Evolutionary conservation across 1,140 invertebrate genomes (phyloP).

Genomic region (Manduca sexta): DNA sequence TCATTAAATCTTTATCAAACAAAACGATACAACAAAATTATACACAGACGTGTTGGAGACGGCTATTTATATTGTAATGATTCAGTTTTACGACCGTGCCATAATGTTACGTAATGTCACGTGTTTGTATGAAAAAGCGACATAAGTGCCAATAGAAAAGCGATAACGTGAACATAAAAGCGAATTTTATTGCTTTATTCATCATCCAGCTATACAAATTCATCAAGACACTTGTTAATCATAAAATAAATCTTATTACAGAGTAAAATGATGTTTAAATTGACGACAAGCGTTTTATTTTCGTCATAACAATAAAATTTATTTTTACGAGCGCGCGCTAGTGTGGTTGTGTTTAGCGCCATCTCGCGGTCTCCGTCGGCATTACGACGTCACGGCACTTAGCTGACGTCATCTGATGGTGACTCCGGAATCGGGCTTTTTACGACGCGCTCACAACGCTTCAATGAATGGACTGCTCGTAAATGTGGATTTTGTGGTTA

Average conservation of each 20-base stretch:
- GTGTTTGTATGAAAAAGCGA: slow-evolving; percentile 39
- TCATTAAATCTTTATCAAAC: slow-evolving; percentile 16
- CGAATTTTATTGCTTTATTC: slow-evolving; percentile 66
- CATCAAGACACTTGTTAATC: slow-evolving; percentile 72
- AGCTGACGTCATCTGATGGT: slow-evolving; percentile 42
- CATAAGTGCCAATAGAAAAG: slow-evolving; percentile 59
- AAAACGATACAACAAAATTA: slow-evolving; percentile 6
- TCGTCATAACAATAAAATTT: slow-evolving; percentile 73
- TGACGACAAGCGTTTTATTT: slow-evolving; percentile 73
- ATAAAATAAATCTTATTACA: slow-evolving; percentile 73
- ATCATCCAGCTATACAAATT: slow-evolving; percentile 69
- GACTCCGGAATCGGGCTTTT: slow-evolving; percentile 21
- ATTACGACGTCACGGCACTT: slow-evolving; percentile 29
- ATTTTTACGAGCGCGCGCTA: slow-evolving; percentile 60
- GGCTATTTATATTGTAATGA: slow-evolving; percentile 25
- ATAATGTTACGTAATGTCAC: slow-evolving; percentile 33
- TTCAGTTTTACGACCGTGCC: slow-evolving; percentile 37
- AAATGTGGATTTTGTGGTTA: slow-evolving; percentile 21
- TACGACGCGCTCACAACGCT: slow-evolving; percentile 42
- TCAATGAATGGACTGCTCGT: slow-evolving; percentile 48
- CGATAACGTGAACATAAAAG: slow-evolving; percentile 60
- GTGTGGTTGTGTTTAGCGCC: slow-evolving; percentile 37
- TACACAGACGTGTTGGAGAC: slow-evolving; percentile 3
- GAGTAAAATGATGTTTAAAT: slow-evolving; percentile 71
- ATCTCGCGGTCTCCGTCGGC: slow-evolving; percentile 35